Evolutionary conservation across 2,797 vertebrate species (phyloP), one percentile per base, ranked within the genome.

Genomic region (Acanthopagrus latus): DNA sequence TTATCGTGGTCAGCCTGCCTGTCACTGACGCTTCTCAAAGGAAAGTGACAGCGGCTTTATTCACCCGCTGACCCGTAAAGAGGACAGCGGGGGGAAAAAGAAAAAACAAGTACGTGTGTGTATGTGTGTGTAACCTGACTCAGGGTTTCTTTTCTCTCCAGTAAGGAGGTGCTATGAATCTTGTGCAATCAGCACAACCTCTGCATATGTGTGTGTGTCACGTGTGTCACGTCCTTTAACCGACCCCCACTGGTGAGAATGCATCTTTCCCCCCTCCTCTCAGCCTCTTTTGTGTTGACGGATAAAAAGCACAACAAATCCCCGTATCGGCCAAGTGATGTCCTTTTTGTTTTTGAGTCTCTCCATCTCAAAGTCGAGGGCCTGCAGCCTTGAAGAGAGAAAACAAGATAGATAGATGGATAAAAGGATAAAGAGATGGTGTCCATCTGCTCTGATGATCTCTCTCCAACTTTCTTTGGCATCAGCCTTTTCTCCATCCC

Each of bases 41-140:
- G 87, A 93, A 93, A 94, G 93, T 93, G 93, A 95, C 93, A 94
- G 91, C 65, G 46, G 89, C 91, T 94, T 92, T 93, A 93, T 91
- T 92, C 90, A 94, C 83, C 84, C 92, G 44, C 72, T 94, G 94
- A 95, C 94, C 93, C 92, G 72, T 90, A 47, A 92, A 91, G 87
- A 93, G 87, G 90, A 95, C 91, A 94, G 86, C 76, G 25, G 5
- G 29, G 87, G 86, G 80, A 70, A 82, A 79, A 86, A 84, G 72
- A 83, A 90, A 85, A 82, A 78, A 77, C 27, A 88, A 74, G 81
- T 73, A 57, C 64, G 80, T 78, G 58, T 69, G 74, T 78, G 76
- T 78, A 74, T 72, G 72, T 71, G 29, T 75, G 67, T 84, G 86
- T 84, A 83, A 84, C 91, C 93, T 94, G 92, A 95, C 91, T 94